Conservation (phyloP, 2,797 vertebrate species). For the Hippoglossus hippoglossus region DNA sequence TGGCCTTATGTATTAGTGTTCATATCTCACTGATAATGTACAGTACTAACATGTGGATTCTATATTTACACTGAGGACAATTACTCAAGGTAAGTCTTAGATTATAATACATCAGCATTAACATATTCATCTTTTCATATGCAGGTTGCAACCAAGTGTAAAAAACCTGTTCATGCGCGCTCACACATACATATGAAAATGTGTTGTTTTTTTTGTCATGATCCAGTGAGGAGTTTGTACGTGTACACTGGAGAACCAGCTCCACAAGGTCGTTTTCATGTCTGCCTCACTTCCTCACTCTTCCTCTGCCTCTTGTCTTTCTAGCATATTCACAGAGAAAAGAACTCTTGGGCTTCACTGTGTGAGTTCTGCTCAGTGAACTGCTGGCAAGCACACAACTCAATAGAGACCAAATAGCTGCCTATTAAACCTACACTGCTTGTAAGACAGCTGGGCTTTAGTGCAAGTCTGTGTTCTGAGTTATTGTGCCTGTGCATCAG, state of each 20-base stretch:
- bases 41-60: not conserved
- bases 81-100: too few species aligned
- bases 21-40: not conserved
- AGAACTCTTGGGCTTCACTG: constrained; percentile 25
- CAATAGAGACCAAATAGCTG: constrained; percentile 49
- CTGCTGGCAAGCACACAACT: constrained; percentile 43
- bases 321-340: constrained; percentile 53
- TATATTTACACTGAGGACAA: too few species aligned
- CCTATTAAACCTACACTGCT: constrained; percentile 55
- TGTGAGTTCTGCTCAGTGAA: constrained; percentile 44
- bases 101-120: not conserved
- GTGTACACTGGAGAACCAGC: constrained; percentile 20
- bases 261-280: constrained; percentile 46
- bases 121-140: not conserved
- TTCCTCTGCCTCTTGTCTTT: constrained; percentile 26
- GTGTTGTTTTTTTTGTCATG: not conserved
- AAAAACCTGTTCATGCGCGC: not conserved
- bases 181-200: not conserved
- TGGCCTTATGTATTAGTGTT: not conserved
- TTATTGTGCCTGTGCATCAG: not conserved
- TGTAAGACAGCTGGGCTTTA: constrained; percentile 31
- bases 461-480: constrained; percentile 12
- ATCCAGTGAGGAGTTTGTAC: constrained; percentile 26
- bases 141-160: not conserved
- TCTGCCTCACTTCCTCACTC: constrained; percentile 16